Conservation (phyloP, 2,888 invertebrate species). For the Tetragnatha montana region DNA sequence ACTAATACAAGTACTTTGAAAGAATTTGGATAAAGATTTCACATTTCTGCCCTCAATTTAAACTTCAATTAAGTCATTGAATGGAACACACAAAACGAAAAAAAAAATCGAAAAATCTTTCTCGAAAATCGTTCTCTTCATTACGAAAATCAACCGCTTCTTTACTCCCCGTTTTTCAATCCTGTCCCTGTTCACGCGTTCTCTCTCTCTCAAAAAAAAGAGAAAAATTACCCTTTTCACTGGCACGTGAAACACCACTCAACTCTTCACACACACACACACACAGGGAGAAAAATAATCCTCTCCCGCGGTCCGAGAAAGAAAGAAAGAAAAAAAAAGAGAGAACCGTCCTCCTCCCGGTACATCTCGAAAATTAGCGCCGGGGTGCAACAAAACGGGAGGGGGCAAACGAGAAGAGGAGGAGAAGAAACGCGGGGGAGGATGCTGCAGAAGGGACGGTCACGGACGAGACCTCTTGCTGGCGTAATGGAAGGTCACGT, state of each 20-base stretch:
- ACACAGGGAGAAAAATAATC: too few relatives aligned
- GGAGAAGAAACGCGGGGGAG: neutral
- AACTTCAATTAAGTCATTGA: too few relatives aligned
- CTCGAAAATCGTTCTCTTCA: too few relatives aligned
- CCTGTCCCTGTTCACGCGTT: too few relatives aligned
- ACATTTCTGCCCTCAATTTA: too few relatives aligned
- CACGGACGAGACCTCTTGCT: slow-evolving; percentile 60
- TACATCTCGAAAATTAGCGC: neutral
- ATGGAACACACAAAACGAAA: too few relatives aligned
- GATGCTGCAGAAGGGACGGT: slow-evolving; percentile 34
- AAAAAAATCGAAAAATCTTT: too few relatives aligned
- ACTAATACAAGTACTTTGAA: too few relatives aligned
- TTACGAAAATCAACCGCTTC: too few relatives aligned
- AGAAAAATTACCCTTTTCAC: neutral
- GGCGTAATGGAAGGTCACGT: slow-evolving; percentile 25
- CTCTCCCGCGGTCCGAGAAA: neutral
- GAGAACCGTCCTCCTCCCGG: neutral
- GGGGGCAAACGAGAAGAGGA: neutral
- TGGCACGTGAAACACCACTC: neutral
- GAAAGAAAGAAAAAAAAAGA: neutral
- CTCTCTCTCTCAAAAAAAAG: too few relatives aligned
- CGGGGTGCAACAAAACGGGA: neutral
- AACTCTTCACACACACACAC: neutral
- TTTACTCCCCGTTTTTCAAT: too few relatives aligned
- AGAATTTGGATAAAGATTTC: too few relatives aligned